Percentiles rank a stretch among this genome's conserved stretches.
phyloP scores from a whole-genome alignment of 2,113 vertebrate genomes.

The Prietella phreatophila region DNA sequence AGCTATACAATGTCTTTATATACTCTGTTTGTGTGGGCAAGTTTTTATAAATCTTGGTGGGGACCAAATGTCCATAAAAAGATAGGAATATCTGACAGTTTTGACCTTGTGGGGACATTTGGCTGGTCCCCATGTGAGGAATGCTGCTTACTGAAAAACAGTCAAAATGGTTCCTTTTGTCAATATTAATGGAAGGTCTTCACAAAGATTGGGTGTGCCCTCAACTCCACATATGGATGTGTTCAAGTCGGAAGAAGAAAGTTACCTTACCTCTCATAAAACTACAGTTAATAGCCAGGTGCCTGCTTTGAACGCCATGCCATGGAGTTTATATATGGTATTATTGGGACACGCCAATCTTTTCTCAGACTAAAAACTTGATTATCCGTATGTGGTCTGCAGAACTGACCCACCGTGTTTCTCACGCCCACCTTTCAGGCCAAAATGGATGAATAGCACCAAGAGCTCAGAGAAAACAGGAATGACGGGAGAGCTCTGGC shows the following conservation, averaged over 20 bases:
- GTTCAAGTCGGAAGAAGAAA: not conserved
- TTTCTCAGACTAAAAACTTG: not conserved
- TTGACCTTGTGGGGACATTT: not conserved
- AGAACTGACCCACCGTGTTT: not conserved
- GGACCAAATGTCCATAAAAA: not conserved
- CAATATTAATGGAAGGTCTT: not conserved
- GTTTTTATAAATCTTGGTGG: not conserved
- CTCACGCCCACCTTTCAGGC: not conserved
- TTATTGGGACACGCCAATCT: not conserved
- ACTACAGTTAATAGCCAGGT: not conserved
- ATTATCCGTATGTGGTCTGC: not conserved
- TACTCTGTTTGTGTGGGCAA: not conserved
- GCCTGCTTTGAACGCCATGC: not conserved
- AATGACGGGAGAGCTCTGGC: not conserved
- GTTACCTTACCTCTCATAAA: not conserved
- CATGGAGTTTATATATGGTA: not conserved
- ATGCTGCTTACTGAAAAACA: not conserved
- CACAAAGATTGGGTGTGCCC: not conserved
- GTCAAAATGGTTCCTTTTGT: not conserved
- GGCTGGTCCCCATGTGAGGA: not conserved
- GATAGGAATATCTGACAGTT: not conserved
- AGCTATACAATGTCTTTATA: not conserved
- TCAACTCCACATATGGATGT: not conserved
- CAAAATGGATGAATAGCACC: not conserved
- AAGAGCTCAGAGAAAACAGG: not conserved